phyloP scores from a whole-genome alignment of 1,140 invertebrate genomes.

The Meloidogyne floridensis region DNA sequence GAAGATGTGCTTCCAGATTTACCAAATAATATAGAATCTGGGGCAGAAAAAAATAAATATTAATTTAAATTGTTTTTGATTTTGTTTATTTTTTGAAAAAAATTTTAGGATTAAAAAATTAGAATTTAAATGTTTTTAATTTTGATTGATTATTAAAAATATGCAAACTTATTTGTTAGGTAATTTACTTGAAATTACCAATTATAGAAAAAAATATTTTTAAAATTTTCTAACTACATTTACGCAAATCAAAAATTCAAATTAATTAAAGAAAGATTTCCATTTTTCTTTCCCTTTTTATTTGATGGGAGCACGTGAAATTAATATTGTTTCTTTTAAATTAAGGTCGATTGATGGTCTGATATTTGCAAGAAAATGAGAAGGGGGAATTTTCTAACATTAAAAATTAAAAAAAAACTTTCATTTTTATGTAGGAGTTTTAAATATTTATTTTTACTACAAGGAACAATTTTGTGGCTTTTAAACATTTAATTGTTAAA shows the following conservation, averaged over 20 bases:
- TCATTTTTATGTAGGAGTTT: neutral
- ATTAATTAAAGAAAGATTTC: neutral
- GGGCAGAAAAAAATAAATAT: neutral
- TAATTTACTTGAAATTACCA: too few species aligned
- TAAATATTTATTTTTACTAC: neutral
- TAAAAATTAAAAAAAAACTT: neutral
- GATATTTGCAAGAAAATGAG: neutral
- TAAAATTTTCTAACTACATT: neutral
- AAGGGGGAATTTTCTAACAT: neutral
- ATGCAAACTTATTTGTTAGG: too few species aligned
- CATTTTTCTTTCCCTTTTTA: neutral
- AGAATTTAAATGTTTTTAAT: too few species aligned
- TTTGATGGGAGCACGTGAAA: neutral
- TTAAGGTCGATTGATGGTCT: neutral
- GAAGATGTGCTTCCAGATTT: constrained; percentile 58
- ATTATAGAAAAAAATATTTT: too few species aligned
- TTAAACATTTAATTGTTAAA: too few species aligned
- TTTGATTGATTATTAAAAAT: too few species aligned
- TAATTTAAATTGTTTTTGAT: neutral
- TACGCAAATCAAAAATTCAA: neutral
- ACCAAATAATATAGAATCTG: constrained; percentile 9
- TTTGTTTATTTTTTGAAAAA: neutral
- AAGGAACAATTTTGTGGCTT: too few species aligned
- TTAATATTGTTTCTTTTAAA: neutral
- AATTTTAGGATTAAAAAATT: neutral